phyloP scores from a whole-genome alignment of 30 jellyfish, hydroid and myxozoan genomes.

The Aurelia sp. region DNA sequence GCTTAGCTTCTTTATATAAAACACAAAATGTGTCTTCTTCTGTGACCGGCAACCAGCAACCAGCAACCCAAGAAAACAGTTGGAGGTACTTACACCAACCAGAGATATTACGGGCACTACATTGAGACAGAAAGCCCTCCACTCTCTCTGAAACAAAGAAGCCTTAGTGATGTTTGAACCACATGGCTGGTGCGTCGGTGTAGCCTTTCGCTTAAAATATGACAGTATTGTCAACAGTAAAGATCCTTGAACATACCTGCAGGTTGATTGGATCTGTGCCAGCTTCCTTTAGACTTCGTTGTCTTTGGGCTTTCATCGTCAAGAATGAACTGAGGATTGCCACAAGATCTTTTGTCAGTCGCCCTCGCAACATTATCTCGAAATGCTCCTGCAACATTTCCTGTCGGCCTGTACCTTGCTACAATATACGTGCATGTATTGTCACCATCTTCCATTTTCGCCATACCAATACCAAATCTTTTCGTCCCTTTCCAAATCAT shows the following conservation, averaged over 20 bases:
- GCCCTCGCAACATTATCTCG: conserved; percentile 60
- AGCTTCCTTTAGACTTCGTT: background rate
- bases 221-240: background rate
- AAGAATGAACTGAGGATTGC: background rate
- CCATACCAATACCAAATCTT: conserved; percentile 87
- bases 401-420: conserved; percentile 88
- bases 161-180: too few relatives aligned
- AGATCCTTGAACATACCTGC: background rate
- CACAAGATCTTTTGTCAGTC: conserved; percentile 23
- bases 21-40: too few relatives aligned
- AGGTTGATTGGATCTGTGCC: background rate
- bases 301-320: background rate
- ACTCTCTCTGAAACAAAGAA: too few relatives aligned
- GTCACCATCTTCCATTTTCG: conserved; percentile 71
- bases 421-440: conserved; percentile 85
- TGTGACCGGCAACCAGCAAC: too few relatives aligned
- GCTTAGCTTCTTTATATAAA: too few relatives aligned
- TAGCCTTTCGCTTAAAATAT: too few relatives aligned
- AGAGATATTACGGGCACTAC: too few relatives aligned
- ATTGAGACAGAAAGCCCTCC: too few relatives aligned
- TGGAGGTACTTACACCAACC: too few relatives aligned
- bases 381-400: conserved; percentile 77
- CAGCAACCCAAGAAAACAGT: too few relatives aligned
- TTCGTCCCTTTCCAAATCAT: conserved; percentile 88
- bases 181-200: too few relatives aligned